A percentile compares a stretch with the other conserved stretches of the same genome.
These are phyloP conservation scores for Apodemus speciosus DNA, from an alignment of 2,113 vertebrate genomes.

Conservation along the genomic window DNA sequence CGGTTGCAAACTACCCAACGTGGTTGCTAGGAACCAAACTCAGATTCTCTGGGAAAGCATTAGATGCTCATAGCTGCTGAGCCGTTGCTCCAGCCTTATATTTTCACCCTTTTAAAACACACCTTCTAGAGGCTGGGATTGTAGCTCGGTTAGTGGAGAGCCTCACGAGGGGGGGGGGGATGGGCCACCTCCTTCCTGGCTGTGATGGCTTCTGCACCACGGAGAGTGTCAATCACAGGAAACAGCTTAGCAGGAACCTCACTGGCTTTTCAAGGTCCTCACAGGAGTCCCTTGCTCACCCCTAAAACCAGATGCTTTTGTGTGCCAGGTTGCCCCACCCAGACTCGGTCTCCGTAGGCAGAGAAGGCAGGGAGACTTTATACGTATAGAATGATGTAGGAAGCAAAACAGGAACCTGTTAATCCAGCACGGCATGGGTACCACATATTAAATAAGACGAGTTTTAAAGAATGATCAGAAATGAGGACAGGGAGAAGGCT, in stretches of 20 bases:
- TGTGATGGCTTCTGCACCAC: not conserved
- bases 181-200: not conserved
- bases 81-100: not conserved
- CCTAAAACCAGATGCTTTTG: not conserved
- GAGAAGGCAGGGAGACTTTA: not conserved
- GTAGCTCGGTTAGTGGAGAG: not conserved
- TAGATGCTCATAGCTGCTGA: not conserved
- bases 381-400: not conserved
- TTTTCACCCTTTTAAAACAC: not conserved
- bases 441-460: not conserved
- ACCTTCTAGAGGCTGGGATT: not conserved
- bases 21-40: not conserved
- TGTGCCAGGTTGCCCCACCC: not conserved
- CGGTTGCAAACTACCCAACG: not conserved
- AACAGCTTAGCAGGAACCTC: not conserved
- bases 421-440: not conserved
- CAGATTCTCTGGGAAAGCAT: not conserved
- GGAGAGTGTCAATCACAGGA: not conserved
- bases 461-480: not conserved
- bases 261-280: not conserved
- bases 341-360: too few species aligned
- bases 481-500: not conserved
- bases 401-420: not conserved
- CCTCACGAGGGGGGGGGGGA: not conserved
- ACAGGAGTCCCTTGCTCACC: not conserved